Conservation (phyloP, 2,113 vertebrate genomes). For the Thryonomys swinderianus region DNA sequence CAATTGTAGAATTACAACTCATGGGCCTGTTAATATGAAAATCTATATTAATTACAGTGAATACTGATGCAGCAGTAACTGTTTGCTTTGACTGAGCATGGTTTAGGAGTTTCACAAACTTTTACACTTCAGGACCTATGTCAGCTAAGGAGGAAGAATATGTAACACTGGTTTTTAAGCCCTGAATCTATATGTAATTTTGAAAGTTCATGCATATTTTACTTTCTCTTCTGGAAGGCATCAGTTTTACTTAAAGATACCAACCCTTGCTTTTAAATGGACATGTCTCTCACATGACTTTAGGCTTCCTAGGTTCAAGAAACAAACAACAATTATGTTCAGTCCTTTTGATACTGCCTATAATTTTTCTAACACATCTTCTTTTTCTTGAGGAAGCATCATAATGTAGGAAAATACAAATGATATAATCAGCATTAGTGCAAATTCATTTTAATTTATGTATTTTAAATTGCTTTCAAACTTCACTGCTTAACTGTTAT, state of each 20-base stretch:
- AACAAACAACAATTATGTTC: neutral
- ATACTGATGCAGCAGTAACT: constrained; percentile 18
- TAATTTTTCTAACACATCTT: constrained; percentile 6
- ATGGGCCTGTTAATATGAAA: constrained; percentile 9
- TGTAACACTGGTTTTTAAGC: neutral
- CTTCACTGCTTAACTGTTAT: constrained; percentile 8
- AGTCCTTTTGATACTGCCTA: neutral
- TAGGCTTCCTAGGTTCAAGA: neutral
- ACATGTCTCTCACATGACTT: neutral
- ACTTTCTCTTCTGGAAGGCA: constrained; percentile 39
- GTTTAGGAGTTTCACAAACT: constrained; percentile 56
- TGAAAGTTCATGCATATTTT: constrained; percentile 18
- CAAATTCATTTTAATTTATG: constrained; percentile 51
- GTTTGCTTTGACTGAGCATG: neutral
- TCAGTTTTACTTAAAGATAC: neutral
- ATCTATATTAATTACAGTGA: constrained; percentile 37
- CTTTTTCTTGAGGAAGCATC: constrained; percentile 44
- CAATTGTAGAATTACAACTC: constrained; percentile 32
- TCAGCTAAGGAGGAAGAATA: neutral
- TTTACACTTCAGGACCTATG: neutral
- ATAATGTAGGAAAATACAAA: constrained; percentile 41
- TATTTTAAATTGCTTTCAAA: constrained; percentile 65
- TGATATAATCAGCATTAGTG: constrained; percentile 30
- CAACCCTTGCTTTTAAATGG: neutral
- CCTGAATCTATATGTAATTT: neutral